These are phyloP conservation scores for Julus scandinavius DNA, from an alignment of 2,888 invertebrate genomes.

Conservation along the genomic window DNA sequence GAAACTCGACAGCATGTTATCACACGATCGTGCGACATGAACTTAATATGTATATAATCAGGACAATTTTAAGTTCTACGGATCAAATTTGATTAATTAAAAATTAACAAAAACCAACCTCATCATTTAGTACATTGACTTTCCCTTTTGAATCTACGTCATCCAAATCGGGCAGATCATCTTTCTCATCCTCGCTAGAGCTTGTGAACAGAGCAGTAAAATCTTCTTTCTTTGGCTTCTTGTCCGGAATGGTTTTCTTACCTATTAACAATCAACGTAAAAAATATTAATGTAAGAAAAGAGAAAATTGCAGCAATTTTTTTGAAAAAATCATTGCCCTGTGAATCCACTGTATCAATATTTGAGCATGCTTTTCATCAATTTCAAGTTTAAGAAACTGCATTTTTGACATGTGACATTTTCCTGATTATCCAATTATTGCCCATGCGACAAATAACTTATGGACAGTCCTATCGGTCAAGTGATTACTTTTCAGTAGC, in stretches of 20 bases:
- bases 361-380: neutral
- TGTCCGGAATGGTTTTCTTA: slow-evolving; percentile 19
- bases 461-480: neutral
- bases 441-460: neutral
- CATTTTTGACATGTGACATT: too few relatives aligned
- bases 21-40: too few relatives aligned
- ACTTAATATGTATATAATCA: too few relatives aligned
- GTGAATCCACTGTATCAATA: neutral
- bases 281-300: neutral
- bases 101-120: too few relatives aligned
- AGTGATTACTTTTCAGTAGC: neutral
- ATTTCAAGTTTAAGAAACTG: neutral
- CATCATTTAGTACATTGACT: neutral
- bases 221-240: neutral
- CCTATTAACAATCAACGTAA: neutral
- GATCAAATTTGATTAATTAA: too few relatives aligned
- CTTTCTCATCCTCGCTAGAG: neutral
- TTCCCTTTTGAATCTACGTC: neutral
- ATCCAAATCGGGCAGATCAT: neutral
- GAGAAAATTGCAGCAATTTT: neutral
- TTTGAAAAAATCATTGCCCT: neutral
- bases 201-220: neutral
- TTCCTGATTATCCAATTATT: too few relatives aligned
- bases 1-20: too few relatives aligned
- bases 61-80: too few relatives aligned